Evolutionary conservation across 2,797 vertebrate species (phyloP).

Genomic region (Chiloscyllium punctatum): DNA sequence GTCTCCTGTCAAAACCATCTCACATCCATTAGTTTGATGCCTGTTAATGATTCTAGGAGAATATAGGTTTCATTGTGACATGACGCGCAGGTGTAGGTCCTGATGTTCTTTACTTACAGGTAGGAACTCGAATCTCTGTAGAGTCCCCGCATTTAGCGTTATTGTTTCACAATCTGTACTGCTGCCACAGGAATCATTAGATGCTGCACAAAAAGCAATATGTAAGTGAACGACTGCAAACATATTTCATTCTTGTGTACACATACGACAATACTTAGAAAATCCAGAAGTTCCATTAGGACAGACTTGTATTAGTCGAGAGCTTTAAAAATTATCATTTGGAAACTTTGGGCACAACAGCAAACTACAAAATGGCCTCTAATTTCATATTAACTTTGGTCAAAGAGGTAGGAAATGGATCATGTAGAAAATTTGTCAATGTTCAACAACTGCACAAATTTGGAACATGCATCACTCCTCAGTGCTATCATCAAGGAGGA

Average conservation of each 20-base stretch:
- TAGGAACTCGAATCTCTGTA: constrained; percentile 96
- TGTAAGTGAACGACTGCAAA: neutral
- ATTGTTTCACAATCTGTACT: constrained; percentile 79
- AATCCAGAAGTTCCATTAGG: neutral
- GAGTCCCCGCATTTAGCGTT: constrained; percentile 81
- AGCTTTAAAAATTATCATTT: neutral
- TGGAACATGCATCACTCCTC: neutral
- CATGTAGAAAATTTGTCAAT: neutral
- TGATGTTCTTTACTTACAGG: constrained; percentile 67
- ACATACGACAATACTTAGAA: neutral
- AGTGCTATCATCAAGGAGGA: neutral
- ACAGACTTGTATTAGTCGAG: neutral
- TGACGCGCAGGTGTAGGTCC: neutral
- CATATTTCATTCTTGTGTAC: neutral
- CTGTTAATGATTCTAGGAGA: neutral
- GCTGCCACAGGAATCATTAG: constrained; percentile 65
- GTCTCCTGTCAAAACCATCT: neutral
- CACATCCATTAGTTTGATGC: neutral
- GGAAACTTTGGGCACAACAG: neutral
- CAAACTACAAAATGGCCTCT: neutral
- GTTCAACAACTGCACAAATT: neutral
- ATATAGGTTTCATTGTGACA: neutral
- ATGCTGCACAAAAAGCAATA: constrained; percentile 51
- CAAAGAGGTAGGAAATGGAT: neutral
- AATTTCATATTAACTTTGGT: neutral